Evolutionary conservation across 2,888 invertebrate species (phyloP), one percentile per base, ranked within the genome.

Genomic region (Drosophila tripunctata): DNA sequence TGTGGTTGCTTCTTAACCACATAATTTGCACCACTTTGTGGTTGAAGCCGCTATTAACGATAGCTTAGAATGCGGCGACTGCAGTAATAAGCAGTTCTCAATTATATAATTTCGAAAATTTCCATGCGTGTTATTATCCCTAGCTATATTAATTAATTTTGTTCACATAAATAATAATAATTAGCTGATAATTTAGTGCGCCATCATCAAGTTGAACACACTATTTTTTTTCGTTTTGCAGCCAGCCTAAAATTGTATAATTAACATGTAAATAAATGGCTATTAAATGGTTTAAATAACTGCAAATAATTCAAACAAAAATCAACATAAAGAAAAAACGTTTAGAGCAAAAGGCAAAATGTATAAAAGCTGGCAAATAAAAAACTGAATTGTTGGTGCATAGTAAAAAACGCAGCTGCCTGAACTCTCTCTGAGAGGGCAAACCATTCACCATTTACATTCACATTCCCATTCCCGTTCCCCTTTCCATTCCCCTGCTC

Each of bases 281-380:
- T 45, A 68, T 88, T 78, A 74, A 86, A 82, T 74, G 74, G 48
- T 57, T 83, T 78, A 74, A 83, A 85, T 82, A 86, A 76, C 70
- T 72, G 65, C 45, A n/a, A 50, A 71, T 71, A 71, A 81, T 70
- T 71, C 62, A 71, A 74, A 40, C 24, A 60, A 63, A 64, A 63
- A 64, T 33, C 43, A 48, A 60, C 57, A 64, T 21, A 65, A 19
- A 31, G 30, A 21, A 24, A 44, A 50, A 35, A 33, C 64, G 35
- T 75, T 72, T 72, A 75, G 70, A 45, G 55, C 35, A 50, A 41
- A 14, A 50, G 10, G 17, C 31, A 40, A 55, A 51, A 31, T 68
- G 47, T 31, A 45, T 43, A 54, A 71, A 68, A 45, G 55, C 31
- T 35, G 12, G 36, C 36, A 21, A 51, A 55, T 55, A 64, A 33